Evolutionary conservation across 1,140 invertebrate species (phyloP), one percentile per base, ranked within the genome.

Genomic region (Druon quercuslanigerum): DNA sequence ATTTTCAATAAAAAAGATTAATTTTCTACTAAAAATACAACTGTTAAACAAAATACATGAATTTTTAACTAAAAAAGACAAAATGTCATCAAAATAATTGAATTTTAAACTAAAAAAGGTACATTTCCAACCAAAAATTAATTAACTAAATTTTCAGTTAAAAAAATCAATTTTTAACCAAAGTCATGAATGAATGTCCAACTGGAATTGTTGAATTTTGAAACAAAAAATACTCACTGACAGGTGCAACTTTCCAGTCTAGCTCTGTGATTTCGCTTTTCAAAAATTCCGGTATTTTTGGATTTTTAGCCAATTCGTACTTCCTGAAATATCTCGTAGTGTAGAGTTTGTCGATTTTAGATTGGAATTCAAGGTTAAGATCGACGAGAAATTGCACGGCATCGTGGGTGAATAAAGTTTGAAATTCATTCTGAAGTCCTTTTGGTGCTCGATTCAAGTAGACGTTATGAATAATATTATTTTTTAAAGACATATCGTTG

Each of bases 161-260:
- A 25, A 25, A 25, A 25, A 2, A 25, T 25, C 25, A 57, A 20
- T 54, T 50, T 46, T 14, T 74, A 25, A 25, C 20, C 20, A 25
- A 25, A 3, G 3, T n/a, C n/a, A n/a, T n/a, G n/a, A n/a, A n/a
- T n/a, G n/a, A n/a, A n/a, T n/a, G n/a, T n/a, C n/a, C n/a, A n/a
- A n/a, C n/a, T n/a, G n/a, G n/a, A n/a, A n/a, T n/a, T n/a, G n/a
- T n/a, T n/a, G n/a, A 25, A 25, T 2, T 25, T 25, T 72, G 79
- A 11, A 50, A 51, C 60, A 16, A 46, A 76, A 20, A 90, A 88
- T 87, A 88, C 82, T 86, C 78, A 25, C 93, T 92, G n/a, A 94
- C 86, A 66, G 92, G 89, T 17, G 86, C 87, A 50, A 94, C 90
- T 86, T 90, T 92, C 93, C 93, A 94, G 54, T 90, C 82, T 73